Conservation (phyloP, 2,113 vertebrate species). For the Elgaria multicarinata region DNA sequence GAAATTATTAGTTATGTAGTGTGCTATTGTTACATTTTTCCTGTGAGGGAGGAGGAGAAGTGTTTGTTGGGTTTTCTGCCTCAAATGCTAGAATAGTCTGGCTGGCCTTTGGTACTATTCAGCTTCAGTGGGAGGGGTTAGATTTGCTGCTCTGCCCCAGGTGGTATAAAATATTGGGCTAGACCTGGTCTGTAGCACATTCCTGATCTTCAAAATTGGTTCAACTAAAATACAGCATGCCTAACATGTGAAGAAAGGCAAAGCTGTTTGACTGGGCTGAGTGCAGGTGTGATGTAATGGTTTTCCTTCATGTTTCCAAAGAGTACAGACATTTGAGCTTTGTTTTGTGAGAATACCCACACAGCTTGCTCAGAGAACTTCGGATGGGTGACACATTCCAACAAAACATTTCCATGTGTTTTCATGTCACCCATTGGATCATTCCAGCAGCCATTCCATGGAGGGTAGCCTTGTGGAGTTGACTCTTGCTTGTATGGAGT, state of each 20-base stretch:
- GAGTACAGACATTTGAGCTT: too few species aligned
- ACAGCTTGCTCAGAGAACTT: neutral
- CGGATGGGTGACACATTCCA: neutral
- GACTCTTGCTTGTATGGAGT: neutral
- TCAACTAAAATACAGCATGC: neutral
- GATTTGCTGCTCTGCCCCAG: too few species aligned
- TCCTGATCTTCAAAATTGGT: neutral
- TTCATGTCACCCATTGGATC: neutral
- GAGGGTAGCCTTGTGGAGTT: neutral
- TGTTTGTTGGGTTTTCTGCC: too few species aligned
- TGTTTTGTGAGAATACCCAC: neutral
- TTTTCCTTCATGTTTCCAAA: neutral
- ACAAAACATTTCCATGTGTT: neutral
- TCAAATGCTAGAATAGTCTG: too few species aligned
- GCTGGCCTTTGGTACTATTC: too few species aligned
- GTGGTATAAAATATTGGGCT: too few species aligned
- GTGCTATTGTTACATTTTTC: too few species aligned
- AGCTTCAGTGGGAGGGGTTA: too few species aligned
- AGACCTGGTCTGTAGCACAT: neutral
- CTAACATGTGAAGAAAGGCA: neutral
- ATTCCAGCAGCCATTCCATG: neutral
- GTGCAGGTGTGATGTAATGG: neutral
- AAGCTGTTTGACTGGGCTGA: neutral
- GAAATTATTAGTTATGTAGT: too few species aligned
- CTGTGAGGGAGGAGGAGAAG: too few species aligned